Base-by-base conservation (phyloP, 2,113 vertebrate species). In the Mastomys coucha region DNA sequence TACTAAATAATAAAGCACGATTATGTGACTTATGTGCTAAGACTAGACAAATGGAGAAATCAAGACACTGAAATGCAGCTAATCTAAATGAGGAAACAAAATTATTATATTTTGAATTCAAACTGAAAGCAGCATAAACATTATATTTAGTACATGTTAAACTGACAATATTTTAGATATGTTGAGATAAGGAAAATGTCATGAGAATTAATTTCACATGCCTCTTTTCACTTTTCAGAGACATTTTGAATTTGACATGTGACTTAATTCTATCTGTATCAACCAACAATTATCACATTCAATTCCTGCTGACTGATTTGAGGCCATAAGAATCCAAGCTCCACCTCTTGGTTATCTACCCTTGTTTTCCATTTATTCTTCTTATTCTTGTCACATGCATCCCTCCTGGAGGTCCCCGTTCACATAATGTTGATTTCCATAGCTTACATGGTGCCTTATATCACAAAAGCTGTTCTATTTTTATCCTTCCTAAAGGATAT, bases 71-170 rank as follows among this genome's bases (percentile, higher is more conserved):
- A 77, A 70, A 53, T 84, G 36, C 39, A 70, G 36, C 73, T 81
- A 33, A 39, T 86, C 11, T 31, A 73, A 73, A 49, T 63, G 20
- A 86, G 12, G 49, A 94, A 94, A 11, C 90, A 1, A 80, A 78
- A 26, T 42, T 84, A 53, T 91, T 72, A 88, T 73, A 95, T 78
- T 69, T 92, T 90, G 33, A 86, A 65, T 65, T 86, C 33, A 77
- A 89, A 70, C 14, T 14, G 31, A 63, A 81, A 53, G 31, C 36
- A 51, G 19, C 56, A 3, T 60, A 88, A 97, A 72, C 33, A 5
- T 16, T 45, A 39, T 72, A 56, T 60, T 67, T n/a, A 56, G 56
- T 85, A 13, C 72, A 49, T 42, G 42, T 51, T 39, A 91, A 51
- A n/a, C 20, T 94, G 11, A 73, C 33, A 73, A 28, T 93, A 81